Conservation (phyloP, 2,113 vertebrate genomes). For the Scatophagus argus region DNA sequence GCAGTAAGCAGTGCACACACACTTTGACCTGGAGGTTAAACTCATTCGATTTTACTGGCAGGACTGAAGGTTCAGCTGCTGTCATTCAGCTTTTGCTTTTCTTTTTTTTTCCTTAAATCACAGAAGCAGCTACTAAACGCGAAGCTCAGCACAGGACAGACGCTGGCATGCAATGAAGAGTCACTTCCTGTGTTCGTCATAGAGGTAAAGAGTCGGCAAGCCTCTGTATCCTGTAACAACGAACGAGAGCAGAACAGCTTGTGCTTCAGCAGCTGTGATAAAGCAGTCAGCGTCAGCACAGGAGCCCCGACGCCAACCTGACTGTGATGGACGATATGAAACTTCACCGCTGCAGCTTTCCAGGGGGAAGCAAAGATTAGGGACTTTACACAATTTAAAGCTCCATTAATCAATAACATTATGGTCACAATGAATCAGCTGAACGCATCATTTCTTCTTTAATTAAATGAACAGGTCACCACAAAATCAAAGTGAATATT, state of each 20-base stretch:
- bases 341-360: not conserved
- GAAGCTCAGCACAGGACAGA: not conserved
- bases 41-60: conserved; percentile 16
- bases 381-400: not conserved
- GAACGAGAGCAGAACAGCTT: not conserved
- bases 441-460: not conserved
- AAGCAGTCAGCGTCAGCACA: not conserved
- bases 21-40: conserved; percentile 20
- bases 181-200: conserved; percentile 6
- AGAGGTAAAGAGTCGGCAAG: not conserved
- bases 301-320: not conserved
- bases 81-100: not conserved
- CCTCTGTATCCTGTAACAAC: not conserved
- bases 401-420: conserved; percentile 16
- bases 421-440: not conserved
- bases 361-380: not conserved
- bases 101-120: conserved; percentile 8
- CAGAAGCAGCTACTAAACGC: conserved; percentile 11
- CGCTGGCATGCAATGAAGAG: not conserved
- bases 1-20: conserved; percentile 67
- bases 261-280: not conserved
- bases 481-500: too few relatives aligned
- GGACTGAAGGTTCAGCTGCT: conserved; percentile 6
- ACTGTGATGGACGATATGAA: not conserved
- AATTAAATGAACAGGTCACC: too few relatives aligned